Percentiles rank a stretch among this genome's conserved stretches.
Conservation (phyloP, 2,113 vertebrate genomes). For the Nycticryphes semicollaris region DNA sequence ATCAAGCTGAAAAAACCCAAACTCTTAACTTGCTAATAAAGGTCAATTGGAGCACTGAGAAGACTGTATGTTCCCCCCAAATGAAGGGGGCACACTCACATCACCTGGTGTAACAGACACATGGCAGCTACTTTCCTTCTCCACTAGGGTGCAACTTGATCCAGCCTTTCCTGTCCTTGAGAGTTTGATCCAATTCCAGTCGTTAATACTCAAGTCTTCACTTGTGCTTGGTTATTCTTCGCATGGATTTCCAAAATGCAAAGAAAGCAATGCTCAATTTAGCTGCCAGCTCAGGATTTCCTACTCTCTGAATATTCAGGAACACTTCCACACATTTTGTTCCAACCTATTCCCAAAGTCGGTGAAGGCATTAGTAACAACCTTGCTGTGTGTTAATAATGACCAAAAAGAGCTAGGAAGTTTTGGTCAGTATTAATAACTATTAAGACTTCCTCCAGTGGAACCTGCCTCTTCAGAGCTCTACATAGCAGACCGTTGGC, state of each 20-base stretch:
- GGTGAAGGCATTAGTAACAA: not conserved
- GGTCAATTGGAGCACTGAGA: not conserved
- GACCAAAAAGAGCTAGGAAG: not conserved
- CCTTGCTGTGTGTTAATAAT: not conserved
- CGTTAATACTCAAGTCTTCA: not conserved
- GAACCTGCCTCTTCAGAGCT: not conserved
- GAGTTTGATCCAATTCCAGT: not conserved
- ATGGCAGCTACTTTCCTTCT: not conserved
- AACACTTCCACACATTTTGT: not conserved
- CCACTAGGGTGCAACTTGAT: not conserved
- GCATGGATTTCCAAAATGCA: not conserved
- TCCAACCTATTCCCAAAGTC: not conserved
- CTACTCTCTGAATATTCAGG: not conserved
- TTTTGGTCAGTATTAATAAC: not conserved
- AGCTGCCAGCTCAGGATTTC: not conserved
- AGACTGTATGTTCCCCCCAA: not conserved
- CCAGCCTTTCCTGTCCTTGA: not conserved
- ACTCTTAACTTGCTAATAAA: not conserved
- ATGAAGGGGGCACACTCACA: not conserved
- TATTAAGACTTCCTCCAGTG: not conserved
- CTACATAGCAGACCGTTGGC: not conserved
- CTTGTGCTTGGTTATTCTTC: not conserved
- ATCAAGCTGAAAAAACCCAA: not conserved
- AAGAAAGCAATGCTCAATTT: not conserved
- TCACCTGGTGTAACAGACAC: not conserved